Evolutionary conservation across 2,113 vertebrate genomes (phyloP).

Genomic region (Apodemus speciosus): DNA sequence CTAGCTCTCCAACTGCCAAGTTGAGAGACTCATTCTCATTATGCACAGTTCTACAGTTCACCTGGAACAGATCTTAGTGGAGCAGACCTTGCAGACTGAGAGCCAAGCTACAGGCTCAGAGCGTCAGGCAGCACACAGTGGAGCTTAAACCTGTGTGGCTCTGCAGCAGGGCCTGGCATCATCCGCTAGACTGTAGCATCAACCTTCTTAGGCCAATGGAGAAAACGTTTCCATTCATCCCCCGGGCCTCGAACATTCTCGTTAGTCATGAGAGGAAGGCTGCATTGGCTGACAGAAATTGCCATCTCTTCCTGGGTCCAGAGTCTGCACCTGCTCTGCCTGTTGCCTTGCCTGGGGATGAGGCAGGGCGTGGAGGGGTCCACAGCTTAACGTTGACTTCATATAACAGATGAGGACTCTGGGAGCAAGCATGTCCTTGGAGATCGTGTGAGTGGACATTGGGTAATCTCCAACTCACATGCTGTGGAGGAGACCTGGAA

Average conservation of each 20-base stretch:
- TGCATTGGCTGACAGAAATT: background rate
- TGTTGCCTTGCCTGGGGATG: background rate
- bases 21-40: slow-evolving; percentile 62
- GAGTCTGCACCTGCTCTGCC: background rate
- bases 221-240: background rate
- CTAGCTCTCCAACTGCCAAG: background rate
- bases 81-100: slow-evolving; percentile 54
- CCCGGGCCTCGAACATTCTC: fast-evolving
- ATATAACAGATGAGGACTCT: background rate
- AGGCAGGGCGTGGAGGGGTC: background rate
- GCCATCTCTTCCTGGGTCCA: background rate
- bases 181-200: background rate
- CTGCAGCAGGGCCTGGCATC: fast-evolving
- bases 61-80: slow-evolving; percentile 58
- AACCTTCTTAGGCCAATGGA: background rate
- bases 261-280: background rate
- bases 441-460: background rate
- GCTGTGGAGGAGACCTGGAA: background rate
- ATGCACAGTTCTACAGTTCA: slow-evolving; percentile 36
- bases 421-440: background rate
- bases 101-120: background rate
- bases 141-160: background rate
- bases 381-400: background rate
- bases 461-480: background rate
- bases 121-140: background rate